Evolutionary conservation across 2,888 invertebrate genomes (phyloP), one percentile per base, ranked within the genome.

Genomic region (Doris montereyensis): DNA sequence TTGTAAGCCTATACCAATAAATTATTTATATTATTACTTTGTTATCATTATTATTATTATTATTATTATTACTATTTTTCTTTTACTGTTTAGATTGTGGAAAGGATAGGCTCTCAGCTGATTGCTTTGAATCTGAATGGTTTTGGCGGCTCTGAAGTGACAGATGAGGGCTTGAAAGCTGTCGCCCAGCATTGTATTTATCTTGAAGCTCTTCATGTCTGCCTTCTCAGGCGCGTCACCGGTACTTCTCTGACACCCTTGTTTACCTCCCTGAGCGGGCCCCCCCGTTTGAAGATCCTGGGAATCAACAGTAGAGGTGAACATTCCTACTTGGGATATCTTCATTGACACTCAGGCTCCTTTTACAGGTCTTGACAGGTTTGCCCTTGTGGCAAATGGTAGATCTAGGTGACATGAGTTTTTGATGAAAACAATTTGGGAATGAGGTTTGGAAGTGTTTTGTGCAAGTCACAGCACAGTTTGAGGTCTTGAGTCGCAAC

Each of bases 41-140:
- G n/a, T n/a, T n/a, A n/a, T n/a, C n/a, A n/a, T n/a, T n/a, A n/a
- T n/a, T n/a, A n/a, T n/a, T n/a, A n/a, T n/a, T n/a, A n/a, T n/a
- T n/a, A n/a, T n/a, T n/a, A n/a, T n/a, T n/a, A n/a, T n/a, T n/a
- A n/a, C 52, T 41, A 2, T 1, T 78, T 1, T 60, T 26, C 0
- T 52, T 65, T 65, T 70, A 34, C 17, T 28, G 65, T 76, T 17
- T 82, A 89, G 89, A 86, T 89, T 30, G 77, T 89, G 32, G 76
- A 85, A 32, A 80, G 85, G 35, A 83, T 88, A 26, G 90, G 90
- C 10, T 70, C 72, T 2, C 79, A 82, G 10, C 78, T 90, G 34
- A 77, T 81, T 5, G 75, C 81, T 17, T 78, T 90, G 34, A 89
- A 90, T 79, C 79, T 90, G 62, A 88, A 88, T 83, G 89, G 88